phyloP scores from a whole-genome alignment of 2,113 vertebrate species.

The Otis tarda region DNA sequence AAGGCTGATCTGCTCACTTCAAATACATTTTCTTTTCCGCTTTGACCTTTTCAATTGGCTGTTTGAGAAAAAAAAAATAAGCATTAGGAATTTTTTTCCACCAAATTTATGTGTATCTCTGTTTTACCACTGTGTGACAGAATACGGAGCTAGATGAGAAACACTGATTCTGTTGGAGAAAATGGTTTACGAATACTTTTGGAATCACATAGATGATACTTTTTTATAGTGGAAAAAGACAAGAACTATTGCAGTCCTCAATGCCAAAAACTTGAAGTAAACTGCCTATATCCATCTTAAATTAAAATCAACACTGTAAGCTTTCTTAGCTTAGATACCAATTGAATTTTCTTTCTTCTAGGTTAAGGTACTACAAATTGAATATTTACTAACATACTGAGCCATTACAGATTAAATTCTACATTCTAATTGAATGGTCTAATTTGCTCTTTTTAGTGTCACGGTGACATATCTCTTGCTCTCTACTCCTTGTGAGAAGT shows the following conservation, averaged over 20 bases:
- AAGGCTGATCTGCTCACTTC: neutral
- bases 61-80: neutral
- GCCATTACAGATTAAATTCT: neutral
- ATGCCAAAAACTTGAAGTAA: neutral
- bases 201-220: neutral
- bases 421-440: neutral
- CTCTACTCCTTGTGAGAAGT: neutral
- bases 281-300: neutral
- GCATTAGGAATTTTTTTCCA: neutral
- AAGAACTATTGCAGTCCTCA: neutral
- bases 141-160: neutral
- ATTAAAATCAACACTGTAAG: neutral
- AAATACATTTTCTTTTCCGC: neutral
- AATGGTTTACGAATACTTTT: neutral
- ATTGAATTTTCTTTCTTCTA: neutral
- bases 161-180: neutral
- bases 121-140: neutral
- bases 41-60: neutral
- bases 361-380: neutral
- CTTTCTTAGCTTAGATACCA: neutral
- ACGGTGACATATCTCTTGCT: neutral
- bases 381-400: neutral
- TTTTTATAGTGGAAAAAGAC: neutral
- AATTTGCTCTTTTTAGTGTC: neutral
- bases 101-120: neutral